A percentile compares a stretch with the other conserved stretches of the same genome.
Conservation (phyloP, 2,797 vertebrate genomes). For the Yasuhikotakia modesta region DNA sequence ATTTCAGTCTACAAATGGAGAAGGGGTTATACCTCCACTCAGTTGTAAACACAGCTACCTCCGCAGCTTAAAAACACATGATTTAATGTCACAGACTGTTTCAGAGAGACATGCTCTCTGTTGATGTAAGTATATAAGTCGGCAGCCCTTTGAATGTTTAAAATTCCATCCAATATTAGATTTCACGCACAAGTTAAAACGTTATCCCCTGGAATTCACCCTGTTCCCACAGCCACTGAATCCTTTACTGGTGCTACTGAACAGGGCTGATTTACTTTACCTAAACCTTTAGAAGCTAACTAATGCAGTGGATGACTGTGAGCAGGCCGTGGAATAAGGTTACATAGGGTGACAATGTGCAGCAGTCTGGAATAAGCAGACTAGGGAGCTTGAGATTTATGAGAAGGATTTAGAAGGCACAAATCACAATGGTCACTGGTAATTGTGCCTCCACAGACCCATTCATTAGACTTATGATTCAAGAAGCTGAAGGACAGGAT, state of each 20-base stretch:
- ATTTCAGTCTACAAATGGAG: slow-evolving; percentile 55
- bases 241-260: slow-evolving; percentile 37
- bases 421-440: slow-evolving; percentile 46
- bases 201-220: slow-evolving; percentile 44
- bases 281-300: slow-evolving; percentile 31
- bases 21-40: slow-evolving; percentile 35
- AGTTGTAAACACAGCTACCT: slow-evolving; percentile 17
- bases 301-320: slow-evolving; percentile 30
- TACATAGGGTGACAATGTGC: slow-evolving; percentile 31
- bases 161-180: slow-evolving; percentile 54
- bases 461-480: slow-evolving; percentile 30
- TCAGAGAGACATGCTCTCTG: slow-evolving; percentile 35
- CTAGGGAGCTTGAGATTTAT: slow-evolving; percentile 44
- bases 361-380: slow-evolving; percentile 37
- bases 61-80: neutral
- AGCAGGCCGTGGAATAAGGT: slow-evolving; percentile 20
- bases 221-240: slow-evolving; percentile 38
- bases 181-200: slow-evolving; percentile 50
- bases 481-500: slow-evolving; percentile 25
- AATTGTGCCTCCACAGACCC: slow-evolving; percentile 40
- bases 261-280: slow-evolving; percentile 9
- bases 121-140: slow-evolving; percentile 1
- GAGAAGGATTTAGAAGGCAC: slow-evolving; percentile 45
- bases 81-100: slow-evolving; percentile 6
- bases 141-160: slow-evolving; percentile 34